Conservation (phyloP, 1,140 invertebrate genomes). For the Pachyrhynchus sulphureomaculatus region DNA sequence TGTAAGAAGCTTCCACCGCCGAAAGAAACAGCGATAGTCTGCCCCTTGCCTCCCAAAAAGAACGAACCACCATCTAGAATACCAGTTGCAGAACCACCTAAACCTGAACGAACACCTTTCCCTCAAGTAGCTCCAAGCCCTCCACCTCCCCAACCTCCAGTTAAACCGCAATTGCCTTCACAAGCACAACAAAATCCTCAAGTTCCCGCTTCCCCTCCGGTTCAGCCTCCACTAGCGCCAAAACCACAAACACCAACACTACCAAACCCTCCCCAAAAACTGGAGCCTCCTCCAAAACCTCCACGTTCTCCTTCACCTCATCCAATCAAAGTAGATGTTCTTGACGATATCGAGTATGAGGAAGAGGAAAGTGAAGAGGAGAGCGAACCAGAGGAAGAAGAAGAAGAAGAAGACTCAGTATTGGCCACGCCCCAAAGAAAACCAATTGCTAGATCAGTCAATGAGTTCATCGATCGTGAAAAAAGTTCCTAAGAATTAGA, state of each 20-base stretch:
- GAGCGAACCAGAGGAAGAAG: constrained; percentile 40
- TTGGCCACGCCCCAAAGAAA: constrained; percentile 33
- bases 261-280: constrained; percentile 8
- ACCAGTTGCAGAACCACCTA: constrained; percentile 30
- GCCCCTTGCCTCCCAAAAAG: constrained; percentile 32
- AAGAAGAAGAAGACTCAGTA: constrained; percentile 45
- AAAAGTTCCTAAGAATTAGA: constrained; percentile 11
- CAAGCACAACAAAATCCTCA: constrained; percentile 6
- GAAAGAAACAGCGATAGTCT: constrained; percentile 32
- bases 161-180: constrained; percentile 12
- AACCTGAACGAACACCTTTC: constrained; percentile 18
- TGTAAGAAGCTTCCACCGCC: constrained; percentile 26
- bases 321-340: constrained; percentile 39
- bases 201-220: not conserved
- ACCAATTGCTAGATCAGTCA: constrained; percentile 29
- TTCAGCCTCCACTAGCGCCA: constrained; percentile 4
- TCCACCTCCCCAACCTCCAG: constrained; percentile 12
- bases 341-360: constrained; percentile 44
- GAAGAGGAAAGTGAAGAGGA: constrained; percentile 43
- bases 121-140: constrained; percentile 12
- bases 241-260: constrained; percentile 13
- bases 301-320: constrained; percentile 46
- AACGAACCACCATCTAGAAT: constrained; percentile 30
- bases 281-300: constrained; percentile 40
- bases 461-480: constrained; percentile 37